Evolutionary conservation across 2,797 vertebrate genomes (phyloP).

Genomic region (Sardinella longiceps): DNA sequence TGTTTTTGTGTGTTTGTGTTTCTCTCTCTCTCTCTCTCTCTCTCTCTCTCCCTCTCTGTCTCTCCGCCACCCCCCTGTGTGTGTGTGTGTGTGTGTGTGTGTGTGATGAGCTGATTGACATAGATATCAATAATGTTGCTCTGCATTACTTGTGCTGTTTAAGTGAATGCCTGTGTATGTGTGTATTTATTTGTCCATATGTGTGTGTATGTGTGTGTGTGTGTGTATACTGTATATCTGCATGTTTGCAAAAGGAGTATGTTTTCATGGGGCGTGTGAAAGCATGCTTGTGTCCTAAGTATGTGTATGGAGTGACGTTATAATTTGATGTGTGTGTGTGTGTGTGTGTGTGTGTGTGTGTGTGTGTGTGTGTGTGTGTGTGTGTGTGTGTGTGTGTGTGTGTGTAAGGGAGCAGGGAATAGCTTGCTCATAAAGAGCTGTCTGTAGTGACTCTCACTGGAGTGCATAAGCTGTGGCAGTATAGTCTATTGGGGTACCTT

Average conservation of each 20-base stretch:
- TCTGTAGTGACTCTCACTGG: neutral
- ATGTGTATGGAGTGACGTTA: conserved; percentile 21
- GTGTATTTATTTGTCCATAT: conserved; percentile 33
- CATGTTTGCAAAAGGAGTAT: neutral
- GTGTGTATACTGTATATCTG: neutral
- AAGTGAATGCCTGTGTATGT: conserved; percentile 15
- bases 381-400: neutral
- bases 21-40: neutral
- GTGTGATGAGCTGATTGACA: conserved; percentile 17
- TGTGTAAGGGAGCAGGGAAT: neutral
- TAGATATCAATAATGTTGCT: conserved; percentile 8
- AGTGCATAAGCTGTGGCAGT: neutral
- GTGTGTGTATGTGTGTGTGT: neutral
- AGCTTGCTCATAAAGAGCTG: neutral
- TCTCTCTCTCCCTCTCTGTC: neutral
- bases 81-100: neutral
- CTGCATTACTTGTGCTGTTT: neutral
- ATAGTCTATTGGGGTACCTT: neutral
- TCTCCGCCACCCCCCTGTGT: neutral
- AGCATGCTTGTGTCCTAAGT: neutral
- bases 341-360: neutral
- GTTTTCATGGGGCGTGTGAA: neutral
- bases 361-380: neutral
- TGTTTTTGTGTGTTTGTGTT: conserved; percentile 1
- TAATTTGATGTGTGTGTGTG: neutral